Conservation (phyloP, 2,113 vertebrate species). For the Dicentrarchus labrax region DNA sequence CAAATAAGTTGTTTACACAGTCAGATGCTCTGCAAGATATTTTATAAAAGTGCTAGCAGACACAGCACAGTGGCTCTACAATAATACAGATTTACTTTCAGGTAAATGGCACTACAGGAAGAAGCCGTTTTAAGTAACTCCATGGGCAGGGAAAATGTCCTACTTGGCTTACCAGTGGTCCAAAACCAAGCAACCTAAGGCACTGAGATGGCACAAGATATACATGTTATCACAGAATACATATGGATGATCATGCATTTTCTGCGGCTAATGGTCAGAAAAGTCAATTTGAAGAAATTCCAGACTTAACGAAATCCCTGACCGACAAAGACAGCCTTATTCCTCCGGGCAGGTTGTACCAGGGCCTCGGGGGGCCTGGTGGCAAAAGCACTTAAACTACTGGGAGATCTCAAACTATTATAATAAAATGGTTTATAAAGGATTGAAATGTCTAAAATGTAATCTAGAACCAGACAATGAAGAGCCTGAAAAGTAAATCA, state of each 20-base stretch:
- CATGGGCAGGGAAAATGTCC: neutral
- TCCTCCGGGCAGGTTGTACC: too few relatives aligned
- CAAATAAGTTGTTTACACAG: constrained; percentile 14
- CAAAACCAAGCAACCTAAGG: neutral
- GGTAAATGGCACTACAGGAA: constrained; percentile 7
- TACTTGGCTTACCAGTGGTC: neutral
- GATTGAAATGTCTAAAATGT: too few relatives aligned
- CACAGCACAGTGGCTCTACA: neutral
- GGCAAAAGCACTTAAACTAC: too few relatives aligned
- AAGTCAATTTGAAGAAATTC: neutral
- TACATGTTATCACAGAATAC: too few relatives aligned
- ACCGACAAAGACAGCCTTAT: too few relatives aligned
- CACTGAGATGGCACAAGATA: neutral
- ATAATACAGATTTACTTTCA: constrained; percentile 11
- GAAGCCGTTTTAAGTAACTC: constrained; percentile 13
- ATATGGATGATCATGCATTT: neutral
- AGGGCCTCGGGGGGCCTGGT: too few relatives aligned
- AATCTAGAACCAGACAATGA: too few relatives aligned
- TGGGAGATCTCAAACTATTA: too few relatives aligned
- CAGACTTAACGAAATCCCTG: too few relatives aligned
- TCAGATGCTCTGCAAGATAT: neutral
- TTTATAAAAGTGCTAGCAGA: constrained; percentile 9
- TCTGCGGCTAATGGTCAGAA: neutral
- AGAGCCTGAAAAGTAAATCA: too few relatives aligned
- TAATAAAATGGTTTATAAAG: too few relatives aligned